Evolutionary conservation across 2,888 invertebrate genomes (phyloP).

Genomic region (Xylocampa areola): DNA sequence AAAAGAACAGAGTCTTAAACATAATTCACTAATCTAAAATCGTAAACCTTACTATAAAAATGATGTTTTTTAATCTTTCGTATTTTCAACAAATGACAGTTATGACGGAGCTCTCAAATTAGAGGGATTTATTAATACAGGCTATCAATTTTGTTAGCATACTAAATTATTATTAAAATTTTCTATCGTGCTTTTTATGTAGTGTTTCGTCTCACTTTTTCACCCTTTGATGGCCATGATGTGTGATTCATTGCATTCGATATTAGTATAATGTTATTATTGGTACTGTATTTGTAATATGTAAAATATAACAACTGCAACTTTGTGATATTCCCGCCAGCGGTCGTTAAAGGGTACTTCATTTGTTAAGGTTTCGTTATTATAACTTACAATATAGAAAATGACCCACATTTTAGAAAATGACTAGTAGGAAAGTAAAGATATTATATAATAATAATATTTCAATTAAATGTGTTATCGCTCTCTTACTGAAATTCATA

Average conservation of each 20-base stretch:
- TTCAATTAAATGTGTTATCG: constrained; percentile 41
- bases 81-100: too few species aligned
- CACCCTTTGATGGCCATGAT: constrained; percentile 27
- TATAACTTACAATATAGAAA: constrained; percentile 32
- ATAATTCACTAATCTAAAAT: too few species aligned
- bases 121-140: too few species aligned
- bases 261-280: background rate
- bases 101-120: too few species aligned
- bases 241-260: background rate
- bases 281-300: constrained; percentile 2
- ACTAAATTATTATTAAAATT: constrained; percentile 42
- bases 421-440: constrained; percentile 22
- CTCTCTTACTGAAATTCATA: constrained; percentile 35
- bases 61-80: too few species aligned
- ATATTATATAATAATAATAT: constrained; percentile 41
- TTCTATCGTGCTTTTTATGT: constrained; percentile 48
- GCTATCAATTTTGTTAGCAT: constrained; percentile 17
- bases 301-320: constrained; percentile 13
- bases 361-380: constrained; percentile 34
- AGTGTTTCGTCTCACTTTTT: constrained; percentile 39
- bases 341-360: constrained; percentile 32
- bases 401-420: constrained; percentile 32
- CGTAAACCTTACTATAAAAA: too few species aligned
- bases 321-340: background rate
- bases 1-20: too few species aligned